Percentiles rank a stretch among this genome's conserved stretches.
These are phyloP conservation scores for Scaptomyza parva DNA, from an alignment of 2,888 invertebrate genomes.

Conservation along the genomic window DNA sequence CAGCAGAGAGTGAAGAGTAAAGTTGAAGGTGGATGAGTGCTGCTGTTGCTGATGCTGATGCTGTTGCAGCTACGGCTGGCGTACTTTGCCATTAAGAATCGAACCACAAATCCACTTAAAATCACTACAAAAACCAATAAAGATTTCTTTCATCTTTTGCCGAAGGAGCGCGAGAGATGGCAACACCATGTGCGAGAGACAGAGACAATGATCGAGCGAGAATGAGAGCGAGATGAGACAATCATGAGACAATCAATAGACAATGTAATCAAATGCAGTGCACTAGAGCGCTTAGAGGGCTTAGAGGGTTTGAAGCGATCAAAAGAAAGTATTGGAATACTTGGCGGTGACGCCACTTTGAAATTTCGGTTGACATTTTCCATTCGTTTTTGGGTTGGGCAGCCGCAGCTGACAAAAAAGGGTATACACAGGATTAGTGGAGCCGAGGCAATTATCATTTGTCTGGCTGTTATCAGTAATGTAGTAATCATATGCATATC, in stretches of 20 bases:
- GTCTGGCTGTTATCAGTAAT: constrained; percentile 70
- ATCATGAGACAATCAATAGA: constrained; percentile 72
- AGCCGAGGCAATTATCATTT: constrained; percentile 83
- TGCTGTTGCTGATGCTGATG: constrained; percentile 15
- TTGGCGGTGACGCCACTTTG: constrained; percentile 75
- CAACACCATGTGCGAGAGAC: constrained; percentile 26
- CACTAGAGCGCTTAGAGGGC: constrained; percentile 36
- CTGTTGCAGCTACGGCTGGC: constrained; percentile 53
- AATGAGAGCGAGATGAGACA: constrained; percentile 47
- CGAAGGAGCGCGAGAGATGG: constrained; percentile 56
- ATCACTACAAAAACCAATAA: constrained; percentile 81
- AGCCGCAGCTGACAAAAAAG: constrained; percentile 29
- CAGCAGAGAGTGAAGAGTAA: constrained; percentile 27
- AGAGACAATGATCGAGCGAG: constrained; percentile 26
- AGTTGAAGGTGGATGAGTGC: constrained; percentile 49
- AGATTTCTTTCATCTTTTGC: constrained; percentile 75
- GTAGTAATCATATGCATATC: constrained; percentile 29
- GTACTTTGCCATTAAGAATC: constrained; percentile 82
- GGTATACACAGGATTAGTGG: constrained; percentile 73
- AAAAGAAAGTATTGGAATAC: constrained; percentile 24
- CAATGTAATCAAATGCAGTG: constrained; percentile 70
- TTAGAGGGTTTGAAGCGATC: constrained; percentile 34
- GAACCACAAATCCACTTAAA: constrained; percentile 82
- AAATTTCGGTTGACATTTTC: constrained; percentile 66
- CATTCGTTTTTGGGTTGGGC: constrained; percentile 19